These are phyloP conservation scores for Drosophila tripunctata DNA, from an alignment of 2,888 invertebrate species.

Conservation along the genomic window DNA sequence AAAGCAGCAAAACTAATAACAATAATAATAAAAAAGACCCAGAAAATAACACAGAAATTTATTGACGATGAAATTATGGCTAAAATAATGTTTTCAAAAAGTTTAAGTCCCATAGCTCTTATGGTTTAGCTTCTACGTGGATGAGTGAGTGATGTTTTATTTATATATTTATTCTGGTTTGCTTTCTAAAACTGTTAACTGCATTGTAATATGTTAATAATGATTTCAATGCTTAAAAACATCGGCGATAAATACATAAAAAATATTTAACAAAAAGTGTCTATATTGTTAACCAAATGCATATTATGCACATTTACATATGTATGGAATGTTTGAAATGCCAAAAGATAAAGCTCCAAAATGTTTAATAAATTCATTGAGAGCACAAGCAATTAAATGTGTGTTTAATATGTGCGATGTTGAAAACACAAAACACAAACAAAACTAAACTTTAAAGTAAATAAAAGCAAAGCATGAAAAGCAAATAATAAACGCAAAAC, in stretches of 20 bases:
- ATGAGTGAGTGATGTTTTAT: too few species aligned
- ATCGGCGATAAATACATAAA: too few species aligned
- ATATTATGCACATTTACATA: conserved; percentile 26
- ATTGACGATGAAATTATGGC: neutral
- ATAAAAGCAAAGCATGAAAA: conserved; percentile 6
- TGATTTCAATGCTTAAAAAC: neutral
- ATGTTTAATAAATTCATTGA: neutral
- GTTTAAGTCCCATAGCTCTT: too few species aligned
- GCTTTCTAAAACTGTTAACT: too few species aligned
- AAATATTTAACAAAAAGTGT: conserved; percentile 42
- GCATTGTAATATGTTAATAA: too few species aligned
- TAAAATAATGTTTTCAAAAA: neutral
- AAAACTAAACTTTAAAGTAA: neutral
- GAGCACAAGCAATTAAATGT: conserved; percentile 25
- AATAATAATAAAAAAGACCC: neutral
- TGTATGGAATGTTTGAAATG: conserved; percentile 2
- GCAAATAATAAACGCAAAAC: conserved; percentile 17
- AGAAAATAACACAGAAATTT: neutral
- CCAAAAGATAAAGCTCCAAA: conserved; percentile 3
- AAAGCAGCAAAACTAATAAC: conserved; percentile 13
- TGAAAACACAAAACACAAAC: neutral
- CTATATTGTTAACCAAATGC: conserved; percentile 51
- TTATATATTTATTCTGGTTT: too few species aligned
- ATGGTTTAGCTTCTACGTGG: too few species aligned
- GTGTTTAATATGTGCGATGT: conserved; percentile 3